Percentiles rank a stretch among this genome's conserved stretches.
Evolutionary conservation across 2,888 invertebrate species (phyloP).

Genomic region (Sphaeridia pumilis): DNA sequence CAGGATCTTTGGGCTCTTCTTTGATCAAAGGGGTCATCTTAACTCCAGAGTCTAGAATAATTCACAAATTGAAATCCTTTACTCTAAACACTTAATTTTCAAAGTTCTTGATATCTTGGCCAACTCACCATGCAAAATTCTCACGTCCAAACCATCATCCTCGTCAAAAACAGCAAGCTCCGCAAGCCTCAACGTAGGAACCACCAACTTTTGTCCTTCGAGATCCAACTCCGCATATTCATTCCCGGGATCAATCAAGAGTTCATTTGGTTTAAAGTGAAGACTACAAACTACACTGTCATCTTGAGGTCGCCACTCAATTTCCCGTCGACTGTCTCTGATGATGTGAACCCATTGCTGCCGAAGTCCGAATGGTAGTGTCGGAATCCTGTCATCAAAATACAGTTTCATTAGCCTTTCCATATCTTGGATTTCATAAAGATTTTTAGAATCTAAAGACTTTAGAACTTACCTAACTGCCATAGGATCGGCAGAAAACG

Average conservation of each 20-base stretch:
- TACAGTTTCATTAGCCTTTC: not conserved
- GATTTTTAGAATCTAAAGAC: no score
- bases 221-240: not conserved
- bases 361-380: not conserved
- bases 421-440: not conserved
- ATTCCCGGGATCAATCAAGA: not conserved
- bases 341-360: constrained; percentile 7
- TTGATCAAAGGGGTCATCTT: not conserved
- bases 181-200: constrained; percentile 1
- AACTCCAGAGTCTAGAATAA: not conserved
- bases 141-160: not conserved
- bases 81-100: not conserved
- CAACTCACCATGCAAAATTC: not conserved
- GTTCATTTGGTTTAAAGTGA: constrained; percentile 1
- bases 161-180: not conserved
- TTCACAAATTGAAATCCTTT: not conserved
- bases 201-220: not conserved
- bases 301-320: constrained; percentile 1
- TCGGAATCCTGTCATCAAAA: not conserved
- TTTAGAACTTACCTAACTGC: not conserved
- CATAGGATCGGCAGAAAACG: not conserved
- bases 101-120: no score
- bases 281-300: constrained; percentile 2
- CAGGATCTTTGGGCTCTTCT: not conserved
- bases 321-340: not conserved